A percentile compares a stretch with the other conserved stretches of the same genome.
Evolutionary conservation across 2,113 vertebrate species (phyloP).

Genomic region (Eclectus roratus): DNA sequence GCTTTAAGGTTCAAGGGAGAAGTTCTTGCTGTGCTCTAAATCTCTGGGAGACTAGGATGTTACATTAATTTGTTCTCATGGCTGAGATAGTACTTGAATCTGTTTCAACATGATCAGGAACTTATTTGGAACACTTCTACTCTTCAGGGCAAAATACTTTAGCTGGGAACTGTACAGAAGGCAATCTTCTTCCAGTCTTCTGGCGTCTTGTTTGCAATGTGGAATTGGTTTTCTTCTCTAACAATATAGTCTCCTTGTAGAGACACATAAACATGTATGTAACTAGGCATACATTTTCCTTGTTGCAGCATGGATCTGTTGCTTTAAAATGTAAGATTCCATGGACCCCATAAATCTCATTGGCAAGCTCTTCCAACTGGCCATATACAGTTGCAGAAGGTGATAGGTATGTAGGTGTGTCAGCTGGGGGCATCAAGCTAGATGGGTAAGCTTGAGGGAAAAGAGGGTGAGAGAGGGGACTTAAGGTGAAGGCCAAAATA

Average conservation of each 20-base stretch:
- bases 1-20: neutral
- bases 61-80: neutral
- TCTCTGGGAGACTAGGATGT: neutral
- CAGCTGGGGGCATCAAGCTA: neutral
- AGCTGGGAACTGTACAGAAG: neutral
- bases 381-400: neutral
- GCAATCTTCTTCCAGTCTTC: neutral
- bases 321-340: neutral
- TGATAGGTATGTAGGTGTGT: neutral
- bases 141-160: neutral
- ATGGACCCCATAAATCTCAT: neutral
- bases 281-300: neutral
- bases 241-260: neutral
- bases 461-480: neutral
- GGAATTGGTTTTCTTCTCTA: neutral
- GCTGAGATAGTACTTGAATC: neutral
- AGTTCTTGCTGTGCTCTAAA: neutral
- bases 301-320: neutral
- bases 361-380: neutral
- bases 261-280: neutral
- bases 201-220: neutral
- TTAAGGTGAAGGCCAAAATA: neutral
- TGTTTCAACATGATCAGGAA: neutral
- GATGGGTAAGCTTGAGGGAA: neutral
- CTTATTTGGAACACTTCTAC: neutral